Percentiles rank a stretch among this genome's conserved stretches.
phyloP scores from a whole-genome alignment of 2,888 invertebrate species.

The Alsophila aescularia region DNA sequence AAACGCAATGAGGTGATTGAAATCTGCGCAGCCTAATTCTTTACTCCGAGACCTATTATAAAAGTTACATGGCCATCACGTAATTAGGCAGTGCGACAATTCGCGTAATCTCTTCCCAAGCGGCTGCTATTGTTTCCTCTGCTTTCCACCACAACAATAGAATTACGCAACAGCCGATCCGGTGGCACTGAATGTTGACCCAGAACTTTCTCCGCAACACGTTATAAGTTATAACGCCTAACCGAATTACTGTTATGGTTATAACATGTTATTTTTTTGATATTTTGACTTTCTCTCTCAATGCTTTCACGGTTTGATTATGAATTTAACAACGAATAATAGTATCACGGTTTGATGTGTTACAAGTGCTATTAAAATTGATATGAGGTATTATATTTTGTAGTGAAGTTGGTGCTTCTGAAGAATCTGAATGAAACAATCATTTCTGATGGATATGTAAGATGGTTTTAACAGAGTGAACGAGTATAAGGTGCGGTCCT shows the following conservation, averaged over 20 bases:
- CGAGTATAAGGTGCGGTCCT: too few relatives aligned
- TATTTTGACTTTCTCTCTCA: neutral
- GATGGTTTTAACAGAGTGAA: too few relatives aligned
- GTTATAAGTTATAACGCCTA: constrained; percentile 1
- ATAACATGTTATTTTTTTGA: neutral
- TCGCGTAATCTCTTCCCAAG: constrained; percentile 22
- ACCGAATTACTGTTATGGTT: neutral
- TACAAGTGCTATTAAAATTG: neutral
- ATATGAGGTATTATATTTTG: neutral
- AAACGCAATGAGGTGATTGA: too few relatives aligned
- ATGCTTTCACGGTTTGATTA: constrained; percentile 1
- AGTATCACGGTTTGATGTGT: neutral
- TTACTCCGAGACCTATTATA: neutral
- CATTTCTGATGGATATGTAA: too few relatives aligned
- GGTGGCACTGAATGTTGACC: constrained; percentile 36
- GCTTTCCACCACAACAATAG: constrained; percentile 26
- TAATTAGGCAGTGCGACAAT: constrained; percentile 15
- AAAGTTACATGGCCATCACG: constrained; percentile 10
- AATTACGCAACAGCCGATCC: constrained; percentile 11
- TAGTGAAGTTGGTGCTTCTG: neutral
- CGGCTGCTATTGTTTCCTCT: constrained; percentile 21
- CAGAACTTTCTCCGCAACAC: constrained; percentile 35
- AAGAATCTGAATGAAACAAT: neutral
- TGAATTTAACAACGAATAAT: neutral
- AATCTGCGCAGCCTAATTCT: neutral